These are phyloP conservation scores for Sturnira hondurensis DNA, from an alignment of 2,113 vertebrate species.

Conservation along the genomic window DNA sequence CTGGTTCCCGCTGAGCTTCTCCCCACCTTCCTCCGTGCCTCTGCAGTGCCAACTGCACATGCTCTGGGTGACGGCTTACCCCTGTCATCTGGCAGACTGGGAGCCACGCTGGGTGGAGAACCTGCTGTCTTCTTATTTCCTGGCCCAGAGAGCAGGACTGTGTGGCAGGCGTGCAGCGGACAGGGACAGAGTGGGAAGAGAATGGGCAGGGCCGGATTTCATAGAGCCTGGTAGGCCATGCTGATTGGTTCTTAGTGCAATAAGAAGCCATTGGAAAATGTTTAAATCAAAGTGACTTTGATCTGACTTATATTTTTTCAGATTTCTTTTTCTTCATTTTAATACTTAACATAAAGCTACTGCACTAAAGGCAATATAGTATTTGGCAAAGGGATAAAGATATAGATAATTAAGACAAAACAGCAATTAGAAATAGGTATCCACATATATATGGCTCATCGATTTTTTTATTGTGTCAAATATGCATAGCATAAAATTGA, in stretches of 20 bases:
- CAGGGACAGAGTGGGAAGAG: neutral
- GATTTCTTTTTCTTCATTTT: constrained; percentile 7
- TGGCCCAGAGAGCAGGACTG: neutral
- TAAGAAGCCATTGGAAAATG: neutral
- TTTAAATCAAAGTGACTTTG: neutral
- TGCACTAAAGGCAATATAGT: neutral
- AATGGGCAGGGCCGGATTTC: neutral
- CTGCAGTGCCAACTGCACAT: accelerated
- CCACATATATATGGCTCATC: neutral
- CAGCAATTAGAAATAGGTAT: neutral
- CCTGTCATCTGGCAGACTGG: neutral
- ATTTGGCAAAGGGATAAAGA: constrained; percentile 2
- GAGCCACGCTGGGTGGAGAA: neutral
- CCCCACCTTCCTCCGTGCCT: neutral
- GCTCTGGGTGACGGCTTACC: neutral
- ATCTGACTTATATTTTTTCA: neutral
- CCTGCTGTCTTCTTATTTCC: neutral
- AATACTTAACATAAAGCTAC: neutral
- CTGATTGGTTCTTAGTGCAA: neutral
- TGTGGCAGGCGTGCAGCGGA: neutral
- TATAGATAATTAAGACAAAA: neutral
- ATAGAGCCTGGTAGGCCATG: neutral
- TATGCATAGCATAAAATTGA: neutral
- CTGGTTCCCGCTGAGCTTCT: neutral
- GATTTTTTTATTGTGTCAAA: neutral